Evolutionary conservation across 2,888 invertebrate genomes (phyloP), one percentile per base, ranked within the genome.

Genomic region (Limnephilus auricula): DNA sequence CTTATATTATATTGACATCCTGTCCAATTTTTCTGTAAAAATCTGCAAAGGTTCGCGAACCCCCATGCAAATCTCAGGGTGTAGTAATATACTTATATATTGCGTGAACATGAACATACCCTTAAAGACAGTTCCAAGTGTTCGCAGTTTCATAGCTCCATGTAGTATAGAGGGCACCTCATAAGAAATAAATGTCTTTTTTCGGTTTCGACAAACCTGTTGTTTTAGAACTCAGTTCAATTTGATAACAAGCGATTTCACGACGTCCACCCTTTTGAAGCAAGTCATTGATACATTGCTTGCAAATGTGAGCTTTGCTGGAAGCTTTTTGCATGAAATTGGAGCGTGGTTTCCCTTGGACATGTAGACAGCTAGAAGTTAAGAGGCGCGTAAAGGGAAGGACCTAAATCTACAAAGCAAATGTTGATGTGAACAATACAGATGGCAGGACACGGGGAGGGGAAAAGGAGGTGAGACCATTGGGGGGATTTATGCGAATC

Each of bases 361-460:
- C 32, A 82, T 82, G 32, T 34, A 82, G 34, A 37, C 34, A 82
- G 82, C 34, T 34, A 82, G 34, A 34, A 37, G 82, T 82, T 82
- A 82, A 82, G 32, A 82, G 82, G 34, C 82, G 82, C 34, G 34
- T 82, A 82, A 82, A 32, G 34, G 82, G 34, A 82, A 82, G 82
- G 34, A 37, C 82, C 32, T 82, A 82, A 82, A 82, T 82, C 82
- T 82, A 82, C 82, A 82, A 82, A 37, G 82, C 34, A 82, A 82
- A 82, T 82, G 82, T 82, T 82, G 82, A 82, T 82, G 34, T 82
- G 25, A 34, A 82, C 82, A 82, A 82, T 82, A 82, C 82, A 82
- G 18, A 82, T 34, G 34, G 82, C 34, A n/a, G 34, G 34, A 82
- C 82, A 82, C 9, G 82, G 34, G 10, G 34, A 18, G 34, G 34